phyloP scores from a whole-genome alignment of 2,888 invertebrate genomes.

The Adelognathus sp. region DNA sequence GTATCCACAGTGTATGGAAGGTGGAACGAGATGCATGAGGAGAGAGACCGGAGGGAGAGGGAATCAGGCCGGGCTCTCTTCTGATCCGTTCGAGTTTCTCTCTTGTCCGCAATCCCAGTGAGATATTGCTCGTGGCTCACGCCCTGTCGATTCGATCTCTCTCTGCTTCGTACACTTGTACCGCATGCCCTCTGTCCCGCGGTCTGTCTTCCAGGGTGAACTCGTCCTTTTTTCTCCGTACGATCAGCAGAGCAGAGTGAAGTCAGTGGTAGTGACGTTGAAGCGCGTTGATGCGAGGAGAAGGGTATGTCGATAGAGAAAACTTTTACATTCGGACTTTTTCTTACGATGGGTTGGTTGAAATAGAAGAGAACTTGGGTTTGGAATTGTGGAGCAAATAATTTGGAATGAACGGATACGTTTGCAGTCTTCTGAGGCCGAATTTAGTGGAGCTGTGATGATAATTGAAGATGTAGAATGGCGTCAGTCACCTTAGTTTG shows the following conservation, averaged over 20 bases:
- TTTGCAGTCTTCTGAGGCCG: neutral
- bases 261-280: neutral
- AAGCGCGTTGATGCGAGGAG: neutral
- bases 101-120: constrained; percentile 28
- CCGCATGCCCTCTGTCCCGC: neutral
- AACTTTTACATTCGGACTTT: neutral
- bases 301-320: neutral
- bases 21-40: neutral
- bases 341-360: neutral
- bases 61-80: constrained; percentile 7
- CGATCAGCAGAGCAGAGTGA: neutral
- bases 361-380: neutral
- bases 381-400: no score
- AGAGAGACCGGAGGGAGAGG: no score
- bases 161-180: constrained; percentile 5
- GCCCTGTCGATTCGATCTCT: constrained; percentile 32
- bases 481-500: neutral
- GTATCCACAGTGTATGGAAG: neutral
- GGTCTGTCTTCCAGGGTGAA: neutral
- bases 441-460: no score
- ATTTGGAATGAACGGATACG: neutral
- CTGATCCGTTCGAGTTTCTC: constrained; percentile 36
- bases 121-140: constrained; percentile 32
- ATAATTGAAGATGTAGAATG: neutral
- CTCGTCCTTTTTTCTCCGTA: neutral